phyloP scores from a whole-genome alignment of 2,888 invertebrate genomes.

The Zaprionus obscuricornis region DNA sequence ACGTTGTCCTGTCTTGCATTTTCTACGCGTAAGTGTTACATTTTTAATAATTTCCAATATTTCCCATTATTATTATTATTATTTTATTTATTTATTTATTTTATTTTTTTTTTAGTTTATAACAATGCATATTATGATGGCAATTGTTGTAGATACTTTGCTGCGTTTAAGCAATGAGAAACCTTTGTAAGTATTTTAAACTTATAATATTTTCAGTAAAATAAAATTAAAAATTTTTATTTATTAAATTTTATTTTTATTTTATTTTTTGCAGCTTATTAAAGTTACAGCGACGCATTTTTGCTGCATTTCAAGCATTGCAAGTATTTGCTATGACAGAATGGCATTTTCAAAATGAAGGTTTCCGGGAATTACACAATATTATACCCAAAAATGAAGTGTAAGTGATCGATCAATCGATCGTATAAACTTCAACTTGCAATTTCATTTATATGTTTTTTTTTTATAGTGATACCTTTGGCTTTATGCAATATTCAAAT shows the following conservation, averaged over 20 bases:
- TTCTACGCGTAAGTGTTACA: conserved; percentile 85
- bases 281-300: conserved; percentile 91
- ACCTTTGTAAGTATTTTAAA: conserved; percentile 86
- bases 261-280: conserved; percentile 86
- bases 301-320: conserved; percentile 88
- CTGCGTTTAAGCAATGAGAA: conserved; percentile 88
- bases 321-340: conserved; percentile 89
- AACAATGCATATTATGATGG: conserved; percentile 91
- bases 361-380: conserved; percentile 77
- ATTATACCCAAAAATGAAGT: conserved; percentile 47
- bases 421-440: neutral
- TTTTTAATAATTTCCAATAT: too few relatives aligned
- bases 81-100: neutral
- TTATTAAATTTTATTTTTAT: neutral
- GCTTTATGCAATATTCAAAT: conserved; percentile 66
- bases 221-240: too few relatives aligned
- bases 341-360: conserved; percentile 90
- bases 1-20: conserved; percentile 86
- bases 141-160: conserved; percentile 88
- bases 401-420: conserved; percentile 23
- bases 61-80: too few relatives aligned
- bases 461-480: conserved; percentile 50
- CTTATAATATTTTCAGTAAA: neutral
- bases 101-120: conserved; percentile 84
- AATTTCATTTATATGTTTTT: neutral